Evolutionary conservation across 2,888 invertebrate species (phyloP), one percentile per base, ranked within the genome.

Genomic region (Aleiodes alternator): DNA sequence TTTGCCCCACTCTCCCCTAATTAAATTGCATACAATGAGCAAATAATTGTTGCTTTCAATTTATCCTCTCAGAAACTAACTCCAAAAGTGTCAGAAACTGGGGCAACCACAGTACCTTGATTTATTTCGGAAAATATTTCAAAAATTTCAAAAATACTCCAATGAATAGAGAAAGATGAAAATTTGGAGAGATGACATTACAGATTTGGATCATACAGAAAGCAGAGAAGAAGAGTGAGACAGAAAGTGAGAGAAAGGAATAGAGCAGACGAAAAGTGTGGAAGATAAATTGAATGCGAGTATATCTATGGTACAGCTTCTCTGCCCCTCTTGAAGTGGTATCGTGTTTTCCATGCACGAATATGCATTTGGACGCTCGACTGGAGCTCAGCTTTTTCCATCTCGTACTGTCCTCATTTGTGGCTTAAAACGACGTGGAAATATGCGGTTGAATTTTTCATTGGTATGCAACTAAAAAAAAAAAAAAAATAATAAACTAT

Each of bases 281-380:
- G 61, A 6, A 61, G 61, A 61, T 61, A 61, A 61, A 31, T 61
- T 61, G 61, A 61, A 48, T 23, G 48, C 48, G 11, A 29, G 48
- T 12, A 34, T 31, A 61, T 11, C n/a, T 31, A 61, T 38, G 16
- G 43, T 61, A 64, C 48, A 43, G 23, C n/a, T n/a, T n/a, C n/a
- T n/a, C n/a, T n/a, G 43, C 64, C 48, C 48, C 23, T 2, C 23
- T 2, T 23, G 48, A 43, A 51, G 64, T 38, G 74, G 75, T 69
- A 75, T 72, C 77, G 76, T 80, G 77, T 79, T 80, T 78, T 78
- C 74, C 72, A 77, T 79, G 72, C 68, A 68, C 74, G 75, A 78
- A 78, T 80, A 79, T 80, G 78, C 78, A 78, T 78, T 78, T 73
- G 72, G 69, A 76, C 72, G 73, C 75, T 74, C 73, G 73, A 68